Evolutionary conservation across 2,113 vertebrate genomes (phyloP).

Genomic region (Lucifuga dentata): DNA sequence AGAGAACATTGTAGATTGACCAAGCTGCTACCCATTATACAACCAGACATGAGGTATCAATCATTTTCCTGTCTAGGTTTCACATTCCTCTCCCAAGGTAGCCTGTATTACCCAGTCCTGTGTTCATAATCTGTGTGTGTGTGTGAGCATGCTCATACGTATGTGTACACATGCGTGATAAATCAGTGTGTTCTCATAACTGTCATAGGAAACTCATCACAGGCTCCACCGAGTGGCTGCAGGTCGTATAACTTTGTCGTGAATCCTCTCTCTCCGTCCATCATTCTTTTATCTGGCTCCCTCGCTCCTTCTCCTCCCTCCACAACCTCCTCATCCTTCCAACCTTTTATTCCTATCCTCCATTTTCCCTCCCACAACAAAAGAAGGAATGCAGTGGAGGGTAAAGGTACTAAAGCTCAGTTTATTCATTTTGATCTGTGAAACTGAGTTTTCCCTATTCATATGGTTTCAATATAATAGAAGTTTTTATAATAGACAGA

Average conservation of each 20-base stretch:
- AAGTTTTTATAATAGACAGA: no score
- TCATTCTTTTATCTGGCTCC: constrained; percentile 27
- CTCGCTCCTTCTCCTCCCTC: constrained; percentile 20
- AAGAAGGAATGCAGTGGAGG: constrained; percentile 49
- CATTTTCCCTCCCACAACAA: constrained; percentile 34
- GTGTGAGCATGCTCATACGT: not conserved
- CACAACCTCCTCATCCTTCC: constrained; percentile 30
- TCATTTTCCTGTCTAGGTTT: constrained; percentile 37
- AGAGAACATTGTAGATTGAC: not conserved
- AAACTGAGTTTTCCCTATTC: constrained; percentile 64
- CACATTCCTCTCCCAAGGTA: constrained; percentile 32
- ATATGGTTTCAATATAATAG: no score
- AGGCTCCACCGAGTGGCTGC: constrained; percentile 37
- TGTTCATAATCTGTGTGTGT: constrained; percentile 31
- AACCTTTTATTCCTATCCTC: constrained; percentile 45
- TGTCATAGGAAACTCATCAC: constrained; percentile 53
- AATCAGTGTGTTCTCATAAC: constrained; percentile 54
- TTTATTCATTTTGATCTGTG: constrained; percentile 74
- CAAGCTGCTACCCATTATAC: constrained; percentile 16
- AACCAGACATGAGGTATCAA: constrained; percentile 29
- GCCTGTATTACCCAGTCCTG: constrained; percentile 41
- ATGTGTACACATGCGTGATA: constrained; percentile 10
- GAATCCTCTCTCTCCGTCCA: constrained; percentile 15
- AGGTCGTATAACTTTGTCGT: constrained; percentile 39
- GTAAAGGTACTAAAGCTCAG: constrained; percentile 52